Percentiles rank a stretch among this genome's conserved stretches.
Evolutionary conservation across 2,113 vertebrate genomes (phyloP).

Genomic region (Vireo altiloquus): DNA sequence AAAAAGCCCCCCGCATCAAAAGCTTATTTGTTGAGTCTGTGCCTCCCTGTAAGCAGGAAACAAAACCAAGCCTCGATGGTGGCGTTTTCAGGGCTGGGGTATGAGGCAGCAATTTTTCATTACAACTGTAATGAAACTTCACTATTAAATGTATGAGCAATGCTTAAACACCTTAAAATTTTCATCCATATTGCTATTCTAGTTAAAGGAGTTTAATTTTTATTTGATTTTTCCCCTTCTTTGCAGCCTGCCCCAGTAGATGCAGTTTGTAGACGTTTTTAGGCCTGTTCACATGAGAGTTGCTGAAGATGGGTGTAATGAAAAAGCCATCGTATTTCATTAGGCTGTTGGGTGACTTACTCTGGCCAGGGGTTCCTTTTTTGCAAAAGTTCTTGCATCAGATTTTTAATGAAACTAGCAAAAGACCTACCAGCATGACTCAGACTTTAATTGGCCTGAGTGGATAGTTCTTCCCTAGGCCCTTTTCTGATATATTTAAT

Average conservation of each 20-base stretch:
- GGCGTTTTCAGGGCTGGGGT: neutral
- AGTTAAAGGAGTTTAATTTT: neutral
- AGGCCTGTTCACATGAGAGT: neutral
- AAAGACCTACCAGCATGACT: neutral
- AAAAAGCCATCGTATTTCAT: neutral
- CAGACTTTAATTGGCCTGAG: neutral
- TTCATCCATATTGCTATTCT: neutral
- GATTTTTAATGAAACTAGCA: neutral
- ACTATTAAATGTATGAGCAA: neutral
- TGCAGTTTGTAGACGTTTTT: neutral
- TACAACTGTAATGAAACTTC: neutral
- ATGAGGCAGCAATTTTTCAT: neutral
- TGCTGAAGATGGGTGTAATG: neutral
- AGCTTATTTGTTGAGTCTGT: neutral
- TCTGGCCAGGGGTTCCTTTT: neutral
- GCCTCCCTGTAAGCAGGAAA: neutral
- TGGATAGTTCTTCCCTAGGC: neutral
- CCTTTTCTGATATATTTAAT: neutral
- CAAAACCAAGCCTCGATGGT: accelerated
- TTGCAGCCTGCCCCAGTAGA: neutral
- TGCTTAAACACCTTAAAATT: neutral
- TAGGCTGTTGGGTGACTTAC: neutral
- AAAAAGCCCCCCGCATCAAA: neutral
- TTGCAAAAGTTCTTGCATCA: neutral
- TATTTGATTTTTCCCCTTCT: neutral